Evolutionary conservation across 2,113 vertebrate genomes (phyloP).

Genomic region (Noturus placidus): DNA sequence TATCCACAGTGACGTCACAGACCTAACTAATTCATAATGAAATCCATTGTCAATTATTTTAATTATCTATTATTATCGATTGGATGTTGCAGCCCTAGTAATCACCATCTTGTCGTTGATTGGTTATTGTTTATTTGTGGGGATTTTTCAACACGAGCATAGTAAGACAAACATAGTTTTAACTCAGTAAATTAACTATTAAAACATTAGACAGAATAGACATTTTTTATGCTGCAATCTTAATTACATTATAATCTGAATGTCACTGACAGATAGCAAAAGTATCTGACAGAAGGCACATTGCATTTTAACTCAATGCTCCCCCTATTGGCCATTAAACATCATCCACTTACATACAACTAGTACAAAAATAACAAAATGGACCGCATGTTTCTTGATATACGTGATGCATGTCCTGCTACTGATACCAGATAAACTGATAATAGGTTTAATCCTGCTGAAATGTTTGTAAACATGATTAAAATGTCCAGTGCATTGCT

Average conservation of each 20-base stretch:
- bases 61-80: no score
- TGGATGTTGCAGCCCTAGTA: no score
- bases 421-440: no score
- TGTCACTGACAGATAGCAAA: not conserved
- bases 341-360: not conserved
- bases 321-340: not conserved
- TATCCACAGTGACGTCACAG: no score
- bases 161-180: not conserved
- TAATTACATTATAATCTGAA: not conserved
- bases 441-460: not conserved
- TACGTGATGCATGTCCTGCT: not conserved
- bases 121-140: not conserved
- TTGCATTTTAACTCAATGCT: not conserved
- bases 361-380: not conserved
- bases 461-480: not conserved
- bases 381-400: not conserved
- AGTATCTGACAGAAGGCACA: not conserved
- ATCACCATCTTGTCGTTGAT: not conserved
- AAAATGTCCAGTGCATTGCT: not conserved
- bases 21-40: no score
- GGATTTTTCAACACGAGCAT: not conserved
- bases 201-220: no score
- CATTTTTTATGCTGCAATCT: not conserved
- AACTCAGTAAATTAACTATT: no score
- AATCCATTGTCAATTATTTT: no score